These are phyloP conservation scores for Rhagonycha fulva DNA, from an alignment of 2,888 invertebrate genomes.

Conservation along the genomic window DNA sequence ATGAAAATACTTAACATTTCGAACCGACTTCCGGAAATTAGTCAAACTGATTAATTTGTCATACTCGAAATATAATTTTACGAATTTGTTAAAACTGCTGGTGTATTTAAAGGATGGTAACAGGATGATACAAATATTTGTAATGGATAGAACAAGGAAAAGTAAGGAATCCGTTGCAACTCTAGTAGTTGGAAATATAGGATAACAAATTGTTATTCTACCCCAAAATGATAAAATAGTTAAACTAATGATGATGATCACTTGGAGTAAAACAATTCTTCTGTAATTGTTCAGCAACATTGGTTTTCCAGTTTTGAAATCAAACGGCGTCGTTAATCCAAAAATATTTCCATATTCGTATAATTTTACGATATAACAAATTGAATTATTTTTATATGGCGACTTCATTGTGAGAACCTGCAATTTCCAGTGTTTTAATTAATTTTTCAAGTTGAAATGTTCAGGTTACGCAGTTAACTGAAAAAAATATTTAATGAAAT, in stretches of 20 bases:
- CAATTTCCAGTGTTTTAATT: not conserved
- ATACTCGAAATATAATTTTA: not conserved
- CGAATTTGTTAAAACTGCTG: not conserved
- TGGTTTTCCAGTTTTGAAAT: not conserved
- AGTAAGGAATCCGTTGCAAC: not conserved
- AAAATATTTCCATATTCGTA: not conserved
- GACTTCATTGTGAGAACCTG: not conserved
- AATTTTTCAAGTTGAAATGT: not conserved
- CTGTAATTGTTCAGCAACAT: not conserved
- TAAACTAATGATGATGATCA: not conserved
- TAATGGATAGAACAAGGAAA: not conserved
- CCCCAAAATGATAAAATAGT: not conserved
- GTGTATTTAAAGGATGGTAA: not conserved
- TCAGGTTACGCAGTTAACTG: not conserved
- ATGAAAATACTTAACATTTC: not conserved
- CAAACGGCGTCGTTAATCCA: not conserved
- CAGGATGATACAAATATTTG: not conserved
- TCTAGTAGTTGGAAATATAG: not conserved
- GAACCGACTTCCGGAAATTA: not conserved
- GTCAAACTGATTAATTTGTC: not conserved
- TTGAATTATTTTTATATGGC: not conserved
- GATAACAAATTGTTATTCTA: not conserved
- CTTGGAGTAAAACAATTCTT: not conserved
- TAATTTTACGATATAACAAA: not conserved
- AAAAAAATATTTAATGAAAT: not conserved